Evolutionary conservation across 1,140 invertebrate genomes (phyloP), one percentile per base, ranked within the genome.

Genomic region (Lerema accius): DNA sequence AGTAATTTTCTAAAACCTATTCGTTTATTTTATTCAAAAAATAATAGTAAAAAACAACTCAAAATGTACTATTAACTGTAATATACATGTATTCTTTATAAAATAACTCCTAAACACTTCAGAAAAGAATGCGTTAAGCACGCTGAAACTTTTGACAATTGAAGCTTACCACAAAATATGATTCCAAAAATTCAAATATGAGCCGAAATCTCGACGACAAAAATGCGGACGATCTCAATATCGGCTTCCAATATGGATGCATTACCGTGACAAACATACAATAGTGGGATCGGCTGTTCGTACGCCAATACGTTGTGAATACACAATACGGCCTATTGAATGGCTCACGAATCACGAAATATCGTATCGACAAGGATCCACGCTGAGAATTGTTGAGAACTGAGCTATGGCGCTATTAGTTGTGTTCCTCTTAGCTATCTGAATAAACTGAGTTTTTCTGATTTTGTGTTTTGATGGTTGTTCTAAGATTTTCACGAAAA

Each of bases 271-370:
- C 28, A 50, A 50, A 32, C 48, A 32, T 26, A 50, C 48, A 50
- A 50, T 50, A 28, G 26, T 35, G 48, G 48, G 48, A 50, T 35
- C 26, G 48, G 48, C 48, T 35, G 26, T 50, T 26, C 19, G 19
- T 28, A 49, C 48, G 32, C 48, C 48, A 35, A 50, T 50, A 50
- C 48, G 14, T 10, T n/a, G 16, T 50, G 48, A 50, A 50, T 50
- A 14, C 48, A 50, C 48, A 50, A 50, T 50, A 32, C 48, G 28
- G 10, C 48, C 26, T 13, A 50, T 50, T 50, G 48, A 50, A 50
- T 50, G 28, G 26, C 32, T 35, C 48, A 35, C 48, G 14, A 50
- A 35, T 35, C 48, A 35, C 48, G 14, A 50, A 35, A 50, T 50
- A 50, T 50, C 48, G 28, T 16, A 50, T 35, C 48, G 48, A 11